Evolutionary conservation across 1,140 invertebrate genomes (phyloP).

Genomic region (Microvelia longipes): DNA sequence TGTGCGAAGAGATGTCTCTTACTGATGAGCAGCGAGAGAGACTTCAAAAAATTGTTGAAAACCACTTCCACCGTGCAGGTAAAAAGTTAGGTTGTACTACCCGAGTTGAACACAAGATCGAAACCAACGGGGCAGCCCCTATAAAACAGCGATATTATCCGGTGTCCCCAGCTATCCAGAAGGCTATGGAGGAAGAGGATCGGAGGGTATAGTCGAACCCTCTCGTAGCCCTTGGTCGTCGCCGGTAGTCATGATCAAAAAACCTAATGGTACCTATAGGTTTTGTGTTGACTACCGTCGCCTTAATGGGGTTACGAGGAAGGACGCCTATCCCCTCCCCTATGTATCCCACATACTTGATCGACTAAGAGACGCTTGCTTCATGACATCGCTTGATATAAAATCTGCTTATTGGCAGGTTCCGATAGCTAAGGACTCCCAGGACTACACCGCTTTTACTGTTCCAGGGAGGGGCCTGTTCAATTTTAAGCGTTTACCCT

Average conservation of each 20-base stretch:
- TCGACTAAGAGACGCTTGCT: slow-evolving; percentile 22
- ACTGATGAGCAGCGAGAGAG: background rate
- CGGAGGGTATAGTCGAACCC: slow-evolving; percentile 7
- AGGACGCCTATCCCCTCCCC: slow-evolving; percentile 20
- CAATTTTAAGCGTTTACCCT: slow-evolving; percentile 26
- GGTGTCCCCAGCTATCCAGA: slow-evolving; percentile 5
- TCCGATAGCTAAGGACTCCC: slow-evolving; percentile 4
- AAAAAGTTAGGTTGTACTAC: background rate
- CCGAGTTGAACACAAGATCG: no score
- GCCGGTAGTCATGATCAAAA: slow-evolving; percentile 34
- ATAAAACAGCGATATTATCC: slow-evolving; percentile 15
- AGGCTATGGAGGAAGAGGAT: slow-evolving; percentile 14
- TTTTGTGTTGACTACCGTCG: slow-evolving; percentile 34
- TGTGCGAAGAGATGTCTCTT: background rate
- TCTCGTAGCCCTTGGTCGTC: slow-evolving; percentile 30
- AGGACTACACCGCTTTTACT: slow-evolving; percentile 16
- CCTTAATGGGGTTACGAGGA: slow-evolving; percentile 30
- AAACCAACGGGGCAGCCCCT: background rate
- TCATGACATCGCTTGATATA: slow-evolving; percentile 25
- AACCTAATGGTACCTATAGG: slow-evolving; percentile 32
- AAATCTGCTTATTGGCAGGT: slow-evolving; percentile 24
- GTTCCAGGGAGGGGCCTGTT: slow-evolving; percentile 22
- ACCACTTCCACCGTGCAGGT: background rate
- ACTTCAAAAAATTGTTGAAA: background rate
- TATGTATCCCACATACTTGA: slow-evolving; percentile 4